These are phyloP conservation scores for Triplophysa rosa DNA, from an alignment of 2,113 vertebrate species.

Conservation along the genomic window DNA sequence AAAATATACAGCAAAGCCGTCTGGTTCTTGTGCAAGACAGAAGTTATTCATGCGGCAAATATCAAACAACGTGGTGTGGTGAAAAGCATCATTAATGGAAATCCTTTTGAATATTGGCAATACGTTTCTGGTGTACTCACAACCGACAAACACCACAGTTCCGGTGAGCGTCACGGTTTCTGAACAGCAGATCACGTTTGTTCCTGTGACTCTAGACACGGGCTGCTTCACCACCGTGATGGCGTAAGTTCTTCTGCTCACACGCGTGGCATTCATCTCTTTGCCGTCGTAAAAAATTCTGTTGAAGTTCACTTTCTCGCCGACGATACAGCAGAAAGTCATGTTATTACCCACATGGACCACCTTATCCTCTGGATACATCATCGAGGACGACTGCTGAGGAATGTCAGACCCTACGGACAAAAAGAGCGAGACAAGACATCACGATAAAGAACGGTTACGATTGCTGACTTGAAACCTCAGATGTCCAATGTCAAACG, in stretches of 20 bases:
- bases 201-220: slow-evolving; percentile 36
- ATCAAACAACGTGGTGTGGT: no score
- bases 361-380: slow-evolving; percentile 62
- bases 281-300: neutral
- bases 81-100: no score
- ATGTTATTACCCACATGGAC: slow-evolving; percentile 54
- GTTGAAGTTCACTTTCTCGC: neutral
- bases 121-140: slow-evolving; percentile 64
- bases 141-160: slow-evolving; percentile 71
- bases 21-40: neutral
- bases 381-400: slow-evolving; percentile 1
- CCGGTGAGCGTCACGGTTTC: neutral
- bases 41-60: no score
- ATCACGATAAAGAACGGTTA: no score
- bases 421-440: no score
- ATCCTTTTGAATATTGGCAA: no score
- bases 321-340: slow-evolving; percentile 68
- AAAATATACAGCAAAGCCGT: neutral
- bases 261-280: slow-evolving; percentile 42
- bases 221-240: slow-evolving; percentile 48
- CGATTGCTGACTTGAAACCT: no score
- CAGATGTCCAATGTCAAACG: no score
- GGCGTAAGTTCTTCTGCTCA: slow-evolving; percentile 69
- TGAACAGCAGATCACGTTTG: slow-evolving; percentile 61
- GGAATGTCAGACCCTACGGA: slow-evolving; percentile 64